Evolutionary conservation across 2,797 vertebrate genomes (phyloP).

Genomic region (Pterois miles): DNA sequence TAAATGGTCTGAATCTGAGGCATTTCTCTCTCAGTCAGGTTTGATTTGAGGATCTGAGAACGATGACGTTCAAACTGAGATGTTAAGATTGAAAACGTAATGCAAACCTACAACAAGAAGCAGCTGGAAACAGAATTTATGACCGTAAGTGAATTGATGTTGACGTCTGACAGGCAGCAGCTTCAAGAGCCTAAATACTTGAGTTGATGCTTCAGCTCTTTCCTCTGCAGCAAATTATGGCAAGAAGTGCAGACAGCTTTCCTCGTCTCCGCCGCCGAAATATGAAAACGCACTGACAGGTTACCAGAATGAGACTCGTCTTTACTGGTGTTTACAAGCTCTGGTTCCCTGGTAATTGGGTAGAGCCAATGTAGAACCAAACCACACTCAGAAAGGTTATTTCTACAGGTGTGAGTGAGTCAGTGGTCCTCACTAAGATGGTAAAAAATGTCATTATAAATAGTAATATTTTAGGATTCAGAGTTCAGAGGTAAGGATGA

Average conservation of each 20-base stretch:
- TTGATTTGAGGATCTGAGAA: not conserved
- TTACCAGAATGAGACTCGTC: not conserved
- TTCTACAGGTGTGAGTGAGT: not conserved
- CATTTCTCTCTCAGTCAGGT: not conserved
- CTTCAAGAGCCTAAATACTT: constrained; percentile 13
- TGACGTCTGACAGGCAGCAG: constrained; percentile 25
- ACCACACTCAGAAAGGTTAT: not conserved
- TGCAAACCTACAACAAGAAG: not conserved
- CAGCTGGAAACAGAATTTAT: not conserved
- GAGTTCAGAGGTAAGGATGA: not conserved
- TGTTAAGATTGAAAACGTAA: not conserved
- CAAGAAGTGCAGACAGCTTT: constrained; percentile 10
- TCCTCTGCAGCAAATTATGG: constrained; percentile 25
- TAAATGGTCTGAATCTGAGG: not conserved
- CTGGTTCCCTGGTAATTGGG: constrained; percentile 31
- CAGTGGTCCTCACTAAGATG: constrained; percentile 2
- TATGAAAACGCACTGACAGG: constrained; percentile 35
- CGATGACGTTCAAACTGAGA: not conserved
- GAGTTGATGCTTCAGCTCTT: constrained; percentile 23
- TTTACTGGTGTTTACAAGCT: constrained; percentile 32
- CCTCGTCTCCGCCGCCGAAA: constrained; percentile 21
- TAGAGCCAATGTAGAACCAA: constrained; percentile 1
- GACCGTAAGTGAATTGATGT: constrained; percentile 14
- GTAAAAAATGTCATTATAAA: not conserved
- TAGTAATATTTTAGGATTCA: not conserved